phyloP scores from a whole-genome alignment of 2,113 vertebrate species.

The Oophaga pumilio region DNA sequence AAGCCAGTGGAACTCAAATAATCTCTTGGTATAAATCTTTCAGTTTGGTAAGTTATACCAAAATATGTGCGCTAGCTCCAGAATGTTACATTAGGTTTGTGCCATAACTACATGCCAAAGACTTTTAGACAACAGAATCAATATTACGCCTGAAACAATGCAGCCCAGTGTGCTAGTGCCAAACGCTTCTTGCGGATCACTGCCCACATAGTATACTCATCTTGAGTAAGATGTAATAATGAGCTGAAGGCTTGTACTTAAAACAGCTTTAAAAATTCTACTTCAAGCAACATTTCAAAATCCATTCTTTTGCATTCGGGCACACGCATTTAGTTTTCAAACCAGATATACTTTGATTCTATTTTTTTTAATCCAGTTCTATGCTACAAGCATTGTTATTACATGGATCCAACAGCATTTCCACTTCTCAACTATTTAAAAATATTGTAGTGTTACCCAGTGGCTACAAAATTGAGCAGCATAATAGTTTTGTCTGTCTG shows the following conservation, averaged over 20 bases:
- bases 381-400: not conserved
- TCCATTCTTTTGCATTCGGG: not conserved
- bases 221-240: conserved; percentile 65
- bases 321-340: not conserved
- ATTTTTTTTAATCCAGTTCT: not conserved
- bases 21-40: conserved; percentile 5
- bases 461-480: not conserved
- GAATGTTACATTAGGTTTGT: conserved; percentile 34
- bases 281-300: not conserved
- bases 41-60: conserved; percentile 16
- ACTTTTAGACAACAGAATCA: conserved; percentile 62
- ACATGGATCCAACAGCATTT: not conserved
- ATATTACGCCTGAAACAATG: conserved; percentile 64
- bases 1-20: not conserved
- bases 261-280: conserved; percentile 64
- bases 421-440: not conserved
- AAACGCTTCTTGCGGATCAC: conserved; percentile 64
- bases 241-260: conserved; percentile 64
- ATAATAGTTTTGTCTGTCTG: not conserved
- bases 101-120: conserved; percentile 61
- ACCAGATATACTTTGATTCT: not conserved
- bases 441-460: not conserved
- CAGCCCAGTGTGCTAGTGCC: conserved; percentile 60
- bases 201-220: conserved; percentile 61
- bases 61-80: conserved; percentile 19